Base-by-base conservation (phyloP, 2,113 vertebrate genomes). In the Aspiorhynchus laticeps region DNA sequence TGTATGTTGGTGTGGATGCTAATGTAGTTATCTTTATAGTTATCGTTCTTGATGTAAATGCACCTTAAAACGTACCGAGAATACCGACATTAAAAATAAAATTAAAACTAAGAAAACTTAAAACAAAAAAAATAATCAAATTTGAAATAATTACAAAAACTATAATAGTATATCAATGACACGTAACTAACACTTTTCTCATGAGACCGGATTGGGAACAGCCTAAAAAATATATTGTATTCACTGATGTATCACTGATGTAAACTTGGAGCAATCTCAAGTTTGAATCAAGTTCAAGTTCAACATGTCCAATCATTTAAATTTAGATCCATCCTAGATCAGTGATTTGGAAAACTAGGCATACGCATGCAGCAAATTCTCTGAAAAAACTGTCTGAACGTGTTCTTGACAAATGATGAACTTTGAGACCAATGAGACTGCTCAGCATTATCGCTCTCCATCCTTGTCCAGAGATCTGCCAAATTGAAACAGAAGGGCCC, bases 401-500 rank as follows among this genome's bases (percentile, higher is more conserved):
- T 14, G 1, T 48, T 31, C 43, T 36, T 83, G 80, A 71, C 80
- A 83, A 69, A 67, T 74, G 6, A 69, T 69, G 19, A 69, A 69
- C 63, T 67, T 48, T 69, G 15, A 83, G 26, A 69, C 38, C 63
- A 69, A 21, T 28, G 10, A 28, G 36, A 85, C 19, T 14, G 19
- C 24, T 78, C 56, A 51, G 48, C 7, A 56, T 67, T 33, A 63
- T 80, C 65, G 9, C 67, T 81, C 31, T n/a, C 78, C 26, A 26
- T 86, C 41, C 51, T 81, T 28, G 46, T 43, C 78, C 71, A 51
- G 53, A 65, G 38, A 59, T 63, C 80, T 74, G 71, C 36, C 41
- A 83, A 87, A 73, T 36, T 48, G 38, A 83, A 83, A 76, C 38
- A 48, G 80, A 87, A 83, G 53, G 71, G 28, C 36, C 46, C 53